These are phyloP conservation scores for Rugalucina vietnamica DNA, from an alignment of 2,888 invertebrate genomes.

Conservation along the genomic window DNA sequence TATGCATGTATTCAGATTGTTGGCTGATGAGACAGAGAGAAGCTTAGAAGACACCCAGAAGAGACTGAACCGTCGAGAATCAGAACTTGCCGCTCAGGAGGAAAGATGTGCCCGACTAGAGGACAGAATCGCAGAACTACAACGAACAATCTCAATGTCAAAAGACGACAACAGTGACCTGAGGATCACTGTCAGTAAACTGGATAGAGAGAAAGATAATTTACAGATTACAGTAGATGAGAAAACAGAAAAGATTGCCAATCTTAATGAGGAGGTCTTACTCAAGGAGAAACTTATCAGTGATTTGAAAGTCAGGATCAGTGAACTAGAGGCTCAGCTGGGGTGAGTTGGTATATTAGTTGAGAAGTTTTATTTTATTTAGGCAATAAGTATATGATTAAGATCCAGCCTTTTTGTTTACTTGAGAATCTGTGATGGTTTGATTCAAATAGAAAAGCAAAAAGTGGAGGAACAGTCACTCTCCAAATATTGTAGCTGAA, in stretches of 20 bases:
- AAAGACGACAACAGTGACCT: slow-evolving; percentile 79
- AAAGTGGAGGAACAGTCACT: no score
- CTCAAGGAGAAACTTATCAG: slow-evolving; percentile 77
- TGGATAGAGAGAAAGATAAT: slow-evolving; percentile 82
- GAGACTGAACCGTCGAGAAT: slow-evolving; percentile 76
- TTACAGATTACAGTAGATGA: slow-evolving; percentile 82
- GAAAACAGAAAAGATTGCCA: slow-evolving; percentile 80
- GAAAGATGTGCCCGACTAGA: slow-evolving; percentile 75
- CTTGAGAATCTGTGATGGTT: no score
- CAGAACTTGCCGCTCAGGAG: slow-evolving; percentile 77
- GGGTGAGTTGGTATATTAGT: slow-evolving; percentile 70
- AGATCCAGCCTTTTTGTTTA: no score
- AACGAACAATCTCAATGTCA: slow-evolving; percentile 62
- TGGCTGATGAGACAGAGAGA: slow-evolving; percentile 82
- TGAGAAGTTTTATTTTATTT: no score
- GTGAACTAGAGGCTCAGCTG: slow-evolving; percentile 79
- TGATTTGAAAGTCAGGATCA: slow-evolving; percentile 77
- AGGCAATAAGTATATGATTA: no score
- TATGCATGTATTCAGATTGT: slow-evolving; percentile 74
- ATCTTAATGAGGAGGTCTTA: slow-evolving; percentile 77
- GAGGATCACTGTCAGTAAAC: slow-evolving; percentile 75
- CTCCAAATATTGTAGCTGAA: no score
- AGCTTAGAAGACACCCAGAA: slow-evolving; percentile 78
- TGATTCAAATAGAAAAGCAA: no score
- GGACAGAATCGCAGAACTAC: slow-evolving; percentile 72